These are phyloP conservation scores for Mallotus villosus DNA, from an alignment of 2,797 vertebrate species.

Conservation along the genomic window DNA sequence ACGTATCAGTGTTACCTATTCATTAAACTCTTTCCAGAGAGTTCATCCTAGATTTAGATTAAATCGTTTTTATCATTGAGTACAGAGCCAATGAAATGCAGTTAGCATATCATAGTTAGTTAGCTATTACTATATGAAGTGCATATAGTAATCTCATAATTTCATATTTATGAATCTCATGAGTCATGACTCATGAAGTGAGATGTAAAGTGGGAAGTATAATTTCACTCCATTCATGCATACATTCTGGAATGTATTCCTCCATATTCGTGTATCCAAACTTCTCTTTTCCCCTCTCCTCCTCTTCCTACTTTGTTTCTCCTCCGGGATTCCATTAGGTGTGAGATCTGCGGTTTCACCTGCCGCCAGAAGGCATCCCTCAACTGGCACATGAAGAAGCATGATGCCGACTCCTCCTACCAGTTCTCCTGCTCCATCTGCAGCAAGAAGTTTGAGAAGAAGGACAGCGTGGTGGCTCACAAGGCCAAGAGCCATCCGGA, in stretches of 20 bases:
- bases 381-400: conserved; percentile 99
- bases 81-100: not conserved
- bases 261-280: not conserved
- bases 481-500: conserved; percentile 85
- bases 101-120: not conserved
- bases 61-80: not conserved
- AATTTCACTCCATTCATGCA: not conserved
- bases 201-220: not conserved
- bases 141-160: too few relatives aligned
- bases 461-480: conserved; percentile 95
- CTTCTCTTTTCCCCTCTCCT: not conserved
- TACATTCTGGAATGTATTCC: not conserved
- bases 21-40: not conserved
- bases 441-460: conserved; percentile 98
- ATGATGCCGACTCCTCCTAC: conserved; percentile 92
- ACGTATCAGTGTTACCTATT: not conserved
- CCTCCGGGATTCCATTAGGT: conserved; percentile 68
- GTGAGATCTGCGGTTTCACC: conserved; percentile 97
- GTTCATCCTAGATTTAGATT: too few relatives aligned
- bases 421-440: conserved; percentile 98
- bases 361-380: conserved; percentile 97
- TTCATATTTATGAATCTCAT: not conserved
- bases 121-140: too few relatives aligned
- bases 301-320: not conserved
- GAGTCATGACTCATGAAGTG: not conserved